Conservation (phyloP, 2,797 vertebrate genomes). For the Phaenicophaeus curvirostris region DNA sequence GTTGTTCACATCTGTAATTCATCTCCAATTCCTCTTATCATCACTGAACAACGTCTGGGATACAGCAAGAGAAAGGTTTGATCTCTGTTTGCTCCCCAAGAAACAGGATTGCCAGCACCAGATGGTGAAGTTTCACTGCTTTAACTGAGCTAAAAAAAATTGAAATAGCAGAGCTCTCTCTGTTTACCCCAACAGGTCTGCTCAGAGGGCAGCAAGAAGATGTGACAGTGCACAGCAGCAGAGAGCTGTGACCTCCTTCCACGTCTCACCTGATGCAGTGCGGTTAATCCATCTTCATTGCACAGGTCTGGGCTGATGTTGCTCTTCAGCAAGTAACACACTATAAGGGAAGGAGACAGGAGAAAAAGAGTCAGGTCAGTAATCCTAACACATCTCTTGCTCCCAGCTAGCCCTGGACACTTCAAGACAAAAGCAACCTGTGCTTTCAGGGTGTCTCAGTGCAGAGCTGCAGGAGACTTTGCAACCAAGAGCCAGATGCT, state of each 20-base stretch:
- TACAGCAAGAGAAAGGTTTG: neutral
- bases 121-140: neutral
- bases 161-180: accelerated
- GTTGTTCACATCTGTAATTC: neutral
- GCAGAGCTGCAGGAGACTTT: neutral
- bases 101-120: accelerated
- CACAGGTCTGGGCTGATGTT: slow-evolving; percentile 94
- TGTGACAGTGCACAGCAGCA: accelerated
- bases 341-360: slow-evolving; percentile 75
- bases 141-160: neutral
- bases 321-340: slow-evolving; percentile 93
- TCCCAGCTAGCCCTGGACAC: neutral
- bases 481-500: neutral
- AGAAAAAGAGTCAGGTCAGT: slow-evolving; percentile 15
- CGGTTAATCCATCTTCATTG: slow-evolving; percentile 96
- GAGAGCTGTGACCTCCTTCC: neutral
- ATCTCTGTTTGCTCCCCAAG: neutral
- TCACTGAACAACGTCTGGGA: neutral
- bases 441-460: neutral
- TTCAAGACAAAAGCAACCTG: neutral
- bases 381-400: neutral
- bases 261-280: slow-evolving; percentile 92
- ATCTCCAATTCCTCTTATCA: neutral
- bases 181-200: accelerated
- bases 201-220: neutral